phyloP scores from a whole-genome alignment of 2,797 vertebrate genomes.

The Propithecus deckenii region DNA sequence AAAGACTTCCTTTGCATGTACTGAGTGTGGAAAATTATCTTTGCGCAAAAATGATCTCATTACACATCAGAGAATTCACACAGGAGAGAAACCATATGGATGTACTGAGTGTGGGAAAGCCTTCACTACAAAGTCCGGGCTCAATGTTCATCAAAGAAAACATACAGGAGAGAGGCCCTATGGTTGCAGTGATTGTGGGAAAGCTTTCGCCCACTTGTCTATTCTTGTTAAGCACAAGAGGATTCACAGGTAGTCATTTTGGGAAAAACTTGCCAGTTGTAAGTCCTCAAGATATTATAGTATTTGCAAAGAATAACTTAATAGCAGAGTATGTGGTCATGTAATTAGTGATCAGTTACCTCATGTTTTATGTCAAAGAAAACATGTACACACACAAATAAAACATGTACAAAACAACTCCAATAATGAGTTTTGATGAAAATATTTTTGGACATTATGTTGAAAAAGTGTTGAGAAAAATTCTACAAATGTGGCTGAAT shows the following conservation, averaged over 20 bases:
- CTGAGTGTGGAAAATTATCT: slow-evolving; percentile 32
- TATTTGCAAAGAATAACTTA: neutral
- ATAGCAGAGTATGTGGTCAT: neutral
- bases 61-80: slow-evolving; percentile 44
- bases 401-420: neutral
- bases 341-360: neutral
- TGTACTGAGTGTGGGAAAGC: slow-evolving; percentile 15
- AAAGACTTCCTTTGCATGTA: slow-evolving; percentile 16
- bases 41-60: slow-evolving; percentile 24
- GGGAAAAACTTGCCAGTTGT: neutral
- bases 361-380: neutral
- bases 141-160: slow-evolving; percentile 21
- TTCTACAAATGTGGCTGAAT: slow-evolving; percentile 20
- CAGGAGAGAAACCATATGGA: slow-evolving; percentile 35
- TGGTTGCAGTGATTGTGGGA: slow-evolving; percentile 1
- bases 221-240: slow-evolving; percentile 40
- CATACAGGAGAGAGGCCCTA: slow-evolving; percentile 53
- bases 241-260: slow-evolving; percentile 29
- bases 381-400: neutral
- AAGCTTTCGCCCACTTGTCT: slow-evolving; percentile 38
- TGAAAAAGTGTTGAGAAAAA: neutral
- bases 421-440: neutral
- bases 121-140: slow-evolving; percentile 19
- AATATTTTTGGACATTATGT: neutral
- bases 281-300: neutral